phyloP scores from a whole-genome alignment of 2,888 invertebrate species.

The Neoaliturus tenellus region DNA sequence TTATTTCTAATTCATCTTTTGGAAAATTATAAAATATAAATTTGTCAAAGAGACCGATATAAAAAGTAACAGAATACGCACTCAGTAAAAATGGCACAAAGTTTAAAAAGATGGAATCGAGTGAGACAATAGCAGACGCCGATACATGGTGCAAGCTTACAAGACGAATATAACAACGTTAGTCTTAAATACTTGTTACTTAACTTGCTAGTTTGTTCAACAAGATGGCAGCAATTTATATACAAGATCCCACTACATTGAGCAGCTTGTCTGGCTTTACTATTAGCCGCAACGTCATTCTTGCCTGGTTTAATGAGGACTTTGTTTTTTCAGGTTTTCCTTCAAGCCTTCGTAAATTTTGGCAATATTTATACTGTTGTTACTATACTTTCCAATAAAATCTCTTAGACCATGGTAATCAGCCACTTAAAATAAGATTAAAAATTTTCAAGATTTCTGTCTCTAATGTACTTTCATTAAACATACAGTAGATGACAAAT shows the following conservation, averaged over 20 bases:
- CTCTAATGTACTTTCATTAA: no score
- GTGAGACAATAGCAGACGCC: not conserved
- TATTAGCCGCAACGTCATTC: not conserved
- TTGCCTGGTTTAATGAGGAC: no score
- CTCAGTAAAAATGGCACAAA: constrained; percentile 41
- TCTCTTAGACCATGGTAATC: no score
- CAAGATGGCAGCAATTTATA: not conserved
- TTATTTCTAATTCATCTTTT: not conserved
- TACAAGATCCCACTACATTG: constrained; percentile 8
- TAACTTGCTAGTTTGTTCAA: constrained; percentile 10
- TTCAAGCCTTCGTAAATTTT: no score
- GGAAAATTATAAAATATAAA: not conserved
- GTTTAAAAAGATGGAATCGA: constrained; percentile 1
- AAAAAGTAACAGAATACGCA: constrained; percentile 12
- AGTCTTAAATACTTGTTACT: constrained; percentile 14
- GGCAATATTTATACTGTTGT: no score
- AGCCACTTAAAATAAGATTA: no score
- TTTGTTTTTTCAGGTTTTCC: no score
- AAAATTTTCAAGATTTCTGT: no score
- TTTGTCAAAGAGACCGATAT: not conserved
- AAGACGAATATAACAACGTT: constrained; percentile 14
- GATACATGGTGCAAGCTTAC: constrained; percentile 19
- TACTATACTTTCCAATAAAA: no score
- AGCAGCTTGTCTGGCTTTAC: not conserved
- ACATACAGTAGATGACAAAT: no score